Conservation (phyloP, 2,113 vertebrate species). For the Chaenogobius annularis region DNA sequence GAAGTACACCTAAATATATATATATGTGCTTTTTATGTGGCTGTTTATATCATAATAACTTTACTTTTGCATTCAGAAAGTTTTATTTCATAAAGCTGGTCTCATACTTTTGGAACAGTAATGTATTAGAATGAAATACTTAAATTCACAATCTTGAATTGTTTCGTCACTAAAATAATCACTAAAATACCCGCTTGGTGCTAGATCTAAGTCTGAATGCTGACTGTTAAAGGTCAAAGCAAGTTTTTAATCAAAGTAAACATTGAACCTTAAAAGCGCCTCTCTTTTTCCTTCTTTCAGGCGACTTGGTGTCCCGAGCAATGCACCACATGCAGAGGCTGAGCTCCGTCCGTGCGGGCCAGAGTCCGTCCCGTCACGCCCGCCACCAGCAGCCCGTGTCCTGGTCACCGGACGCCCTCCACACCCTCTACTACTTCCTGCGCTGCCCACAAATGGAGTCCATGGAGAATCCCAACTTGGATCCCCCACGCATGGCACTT, state of each 20-base stretch:
- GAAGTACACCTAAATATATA: too few relatives aligned
- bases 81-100: too few relatives aligned
- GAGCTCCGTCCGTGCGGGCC: constrained; percentile 82
- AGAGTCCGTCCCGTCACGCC: constrained; percentile 86
- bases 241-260: not conserved
- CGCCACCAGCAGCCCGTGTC: constrained; percentile 88
- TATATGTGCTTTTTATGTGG: too few relatives aligned
- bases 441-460: constrained; percentile 98
- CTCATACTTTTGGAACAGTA: too few relatives aligned
- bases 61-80: too few relatives aligned
- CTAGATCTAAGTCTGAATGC: too few relatives aligned
- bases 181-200: too few relatives aligned
- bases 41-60: too few relatives aligned
- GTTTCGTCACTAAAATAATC: too few relatives aligned
- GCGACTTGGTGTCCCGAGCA: constrained; percentile 94
- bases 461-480: constrained; percentile 98
- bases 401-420: constrained; percentile 95
- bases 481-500: constrained; percentile 94
- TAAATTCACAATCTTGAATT: too few relatives aligned
- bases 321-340: constrained; percentile 99
- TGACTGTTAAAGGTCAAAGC: not conserved
- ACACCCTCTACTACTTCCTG: constrained; percentile 98
- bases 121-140: too few relatives aligned
- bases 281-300: constrained; percentile 59
- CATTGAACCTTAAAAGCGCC: not conserved